Percentiles rank a stretch among this genome's conserved stretches.
Conservation (phyloP, 30 jellyfish, hydroid and myxozoan species). For the Nemopilema nomurai region DNA sequence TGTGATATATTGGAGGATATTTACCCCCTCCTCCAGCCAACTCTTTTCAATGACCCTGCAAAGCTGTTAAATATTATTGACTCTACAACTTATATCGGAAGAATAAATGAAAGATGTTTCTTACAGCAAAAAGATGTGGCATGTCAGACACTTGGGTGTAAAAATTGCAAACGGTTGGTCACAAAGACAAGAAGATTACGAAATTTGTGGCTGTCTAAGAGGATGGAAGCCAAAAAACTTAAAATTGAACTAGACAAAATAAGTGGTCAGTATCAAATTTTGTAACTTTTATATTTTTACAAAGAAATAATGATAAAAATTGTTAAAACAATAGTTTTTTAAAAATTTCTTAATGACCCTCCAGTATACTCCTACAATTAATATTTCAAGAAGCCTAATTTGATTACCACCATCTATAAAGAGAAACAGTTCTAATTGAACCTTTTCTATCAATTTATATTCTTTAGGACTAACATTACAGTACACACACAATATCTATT, state of each 20-base stretch:
- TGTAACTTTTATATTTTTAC: background rate
- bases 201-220: too few species aligned
- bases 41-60: too few species aligned
- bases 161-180: too few species aligned
- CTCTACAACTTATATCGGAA: too few species aligned
- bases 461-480: background rate
- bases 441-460: background rate
- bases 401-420: background rate
- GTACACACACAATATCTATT: background rate
- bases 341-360: background rate
- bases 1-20: too few species aligned
- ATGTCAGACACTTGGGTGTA: too few species aligned
- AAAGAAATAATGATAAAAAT: background rate
- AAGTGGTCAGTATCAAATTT: background rate
- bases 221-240: background rate
- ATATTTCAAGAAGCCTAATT: background rate
- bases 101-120: too few species aligned
- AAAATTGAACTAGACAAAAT: background rate
- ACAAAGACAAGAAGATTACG: too few species aligned
- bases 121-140: too few species aligned
- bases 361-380: background rate
- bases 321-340: background rate
- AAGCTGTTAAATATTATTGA: too few species aligned
- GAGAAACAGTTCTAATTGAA: background rate
- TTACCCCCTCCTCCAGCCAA: too few species aligned